Conservation (phyloP, 2,888 invertebrate genomes). For the Drosophila macrospina region DNA sequence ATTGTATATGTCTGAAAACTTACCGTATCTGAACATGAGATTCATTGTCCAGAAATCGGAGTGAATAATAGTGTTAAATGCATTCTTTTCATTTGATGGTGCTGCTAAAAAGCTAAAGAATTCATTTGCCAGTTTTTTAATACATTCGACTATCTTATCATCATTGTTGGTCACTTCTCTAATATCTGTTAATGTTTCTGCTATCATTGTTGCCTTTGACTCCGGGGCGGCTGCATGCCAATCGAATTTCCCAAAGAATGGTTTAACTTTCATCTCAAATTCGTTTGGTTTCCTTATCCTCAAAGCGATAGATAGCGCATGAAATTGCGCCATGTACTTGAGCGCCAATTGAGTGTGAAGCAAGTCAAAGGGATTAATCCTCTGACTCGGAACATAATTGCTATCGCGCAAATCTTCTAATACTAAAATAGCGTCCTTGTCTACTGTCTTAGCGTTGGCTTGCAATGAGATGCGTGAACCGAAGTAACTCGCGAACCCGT, state of each 20-base stretch:
- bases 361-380: slow-evolving; percentile 54
- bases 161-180: slow-evolving; percentile 52
- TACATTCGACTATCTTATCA: slow-evolving; percentile 15
- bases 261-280: slow-evolving; percentile 44
- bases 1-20: slow-evolving; percentile 9
- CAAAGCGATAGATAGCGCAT: slow-evolving; percentile 57
- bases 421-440: slow-evolving; percentile 57
- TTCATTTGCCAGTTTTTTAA: slow-evolving; percentile 42
- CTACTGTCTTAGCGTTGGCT: slow-evolving; percentile 38
- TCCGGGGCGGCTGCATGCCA: slow-evolving; percentile 70
- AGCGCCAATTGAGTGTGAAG: slow-evolving; percentile 47
- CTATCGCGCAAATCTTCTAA: slow-evolving; percentile 55
- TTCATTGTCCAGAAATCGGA: slow-evolving; percentile 68
- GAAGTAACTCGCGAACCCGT: slow-evolving; percentile 59
- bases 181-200: slow-evolving; percentile 58
- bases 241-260: slow-evolving; percentile 63
- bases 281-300: slow-evolving; percentile 42
- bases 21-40: slow-evolving; percentile 68
- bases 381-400: slow-evolving; percentile 39
- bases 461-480: slow-evolving; percentile 60
- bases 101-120: slow-evolving; percentile 58
- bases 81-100: slow-evolving; percentile 38
- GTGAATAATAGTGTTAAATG: slow-evolving; percentile 62
- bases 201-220: slow-evolving; percentile 58
- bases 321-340: slow-evolving; percentile 60